phyloP scores from a whole-genome alignment of 2,888 invertebrate species.

The Cryptophagus acutangulus region DNA sequence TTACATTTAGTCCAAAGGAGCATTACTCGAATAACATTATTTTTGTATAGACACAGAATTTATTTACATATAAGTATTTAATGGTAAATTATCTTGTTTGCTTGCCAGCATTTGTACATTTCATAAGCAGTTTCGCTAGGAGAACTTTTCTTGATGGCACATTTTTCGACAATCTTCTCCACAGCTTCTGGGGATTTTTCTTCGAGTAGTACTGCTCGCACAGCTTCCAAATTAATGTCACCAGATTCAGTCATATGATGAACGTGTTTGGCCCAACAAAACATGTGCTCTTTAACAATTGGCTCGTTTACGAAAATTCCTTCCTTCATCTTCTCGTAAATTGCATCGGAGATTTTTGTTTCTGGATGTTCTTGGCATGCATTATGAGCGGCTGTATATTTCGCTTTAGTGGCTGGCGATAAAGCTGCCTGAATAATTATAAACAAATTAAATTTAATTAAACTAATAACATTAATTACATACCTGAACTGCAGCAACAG shows the following conservation, averaged over 20 bases:
- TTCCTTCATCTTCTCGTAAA: neutral
- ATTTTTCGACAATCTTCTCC: slow-evolving; percentile 12
- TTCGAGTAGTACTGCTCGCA: neutral
- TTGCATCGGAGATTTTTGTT: slow-evolving; percentile 1
- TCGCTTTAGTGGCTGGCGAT: too few relatives aligned
- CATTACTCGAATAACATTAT: too few relatives aligned
- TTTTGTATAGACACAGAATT: too few relatives aligned
- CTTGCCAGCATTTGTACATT: slow-evolving; percentile 21
- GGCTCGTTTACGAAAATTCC: slow-evolving; percentile 1
- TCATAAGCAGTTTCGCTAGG: slow-evolving; percentile 22
- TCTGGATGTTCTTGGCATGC: neutral
- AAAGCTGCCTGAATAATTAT: too few relatives aligned
- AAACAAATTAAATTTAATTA: too few relatives aligned
- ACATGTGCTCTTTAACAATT: neutral
- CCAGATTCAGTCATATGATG: neutral
- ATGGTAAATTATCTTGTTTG: slow-evolving; percentile 9
- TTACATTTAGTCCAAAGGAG: too few relatives aligned
- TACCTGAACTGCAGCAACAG: too few relatives aligned
- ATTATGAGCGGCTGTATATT: slow-evolving; percentile 4
- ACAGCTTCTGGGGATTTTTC: neutral
- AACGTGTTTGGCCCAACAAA: slow-evolving; percentile 1
- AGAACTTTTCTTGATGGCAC: slow-evolving; percentile 15
- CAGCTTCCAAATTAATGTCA: neutral
- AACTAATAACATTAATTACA: too few relatives aligned
- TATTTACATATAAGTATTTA: too few relatives aligned